phyloP scores from a whole-genome alignment of 2,113 vertebrate species.

The Tursiops truncatus region DNA sequence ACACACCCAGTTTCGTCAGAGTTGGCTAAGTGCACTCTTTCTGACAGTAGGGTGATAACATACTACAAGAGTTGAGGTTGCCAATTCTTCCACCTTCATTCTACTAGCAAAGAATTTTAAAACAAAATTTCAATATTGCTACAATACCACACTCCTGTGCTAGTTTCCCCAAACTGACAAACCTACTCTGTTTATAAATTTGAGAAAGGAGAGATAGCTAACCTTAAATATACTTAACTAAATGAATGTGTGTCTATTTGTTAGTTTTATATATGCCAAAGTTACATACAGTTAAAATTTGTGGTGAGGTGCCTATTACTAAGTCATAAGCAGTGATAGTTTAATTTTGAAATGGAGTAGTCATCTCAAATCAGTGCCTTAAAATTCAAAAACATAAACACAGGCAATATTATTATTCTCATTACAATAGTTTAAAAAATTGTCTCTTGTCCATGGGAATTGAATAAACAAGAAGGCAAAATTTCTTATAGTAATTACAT shows the following conservation, averaged over 20 bases:
- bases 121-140: slow-evolving; percentile 72
- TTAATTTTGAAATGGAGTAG: neutral
- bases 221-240: slow-evolving; percentile 10
- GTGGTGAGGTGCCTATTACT: neutral
- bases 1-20: slow-evolving; percentile 79
- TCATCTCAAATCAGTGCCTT: neutral
- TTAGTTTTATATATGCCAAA: neutral
- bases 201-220: neutral
- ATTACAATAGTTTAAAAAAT: neutral
- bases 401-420: neutral
- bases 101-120: slow-evolving; percentile 75
- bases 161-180: slow-evolving; percentile 37
- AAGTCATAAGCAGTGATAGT: neutral
- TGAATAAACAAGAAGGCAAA: neutral
- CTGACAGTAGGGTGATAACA: slow-evolving; percentile 81
- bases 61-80: slow-evolving; percentile 67
- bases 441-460: neutral
- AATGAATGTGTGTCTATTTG: neutral
- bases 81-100: slow-evolving; percentile 86
- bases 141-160: slow-evolving; percentile 61
- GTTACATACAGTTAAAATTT: neutral
- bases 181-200: neutral
- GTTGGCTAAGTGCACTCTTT: slow-evolving; percentile 74
- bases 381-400: neutral
- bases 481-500: neutral